Conservation (phyloP, 2,113 vertebrate genomes). For the Empidonax traillii region DNA sequence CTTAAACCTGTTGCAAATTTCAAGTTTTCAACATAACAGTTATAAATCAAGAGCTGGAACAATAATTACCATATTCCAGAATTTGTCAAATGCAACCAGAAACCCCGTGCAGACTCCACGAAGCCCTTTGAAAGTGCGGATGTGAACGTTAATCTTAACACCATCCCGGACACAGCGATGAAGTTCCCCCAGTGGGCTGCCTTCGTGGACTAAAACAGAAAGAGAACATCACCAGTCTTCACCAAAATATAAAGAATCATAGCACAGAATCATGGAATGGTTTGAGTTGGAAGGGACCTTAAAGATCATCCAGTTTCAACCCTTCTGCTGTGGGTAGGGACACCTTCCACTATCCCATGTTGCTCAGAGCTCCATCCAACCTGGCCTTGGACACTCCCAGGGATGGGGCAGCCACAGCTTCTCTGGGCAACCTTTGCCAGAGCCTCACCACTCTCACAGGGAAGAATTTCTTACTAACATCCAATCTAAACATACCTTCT, state of each 20-base stretch:
- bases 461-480: not conserved
- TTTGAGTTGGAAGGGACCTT: not conserved
- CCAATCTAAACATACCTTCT: not conserved
- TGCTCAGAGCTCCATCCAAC: not conserved
- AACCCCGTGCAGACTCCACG: slow-evolving; percentile 95
- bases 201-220: slow-evolving; percentile 83
- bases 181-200: slow-evolving; percentile 91
- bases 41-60: not conserved
- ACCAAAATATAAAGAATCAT: not conserved
- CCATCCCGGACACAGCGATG: slow-evolving; percentile 89
- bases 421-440: not conserved
- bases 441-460: not conserved
- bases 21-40: not conserved
- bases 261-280: not conserved
- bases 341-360: not conserved
- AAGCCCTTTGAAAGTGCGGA: slow-evolving; percentile 95
- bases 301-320: not conserved
- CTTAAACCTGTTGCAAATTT: not conserved
- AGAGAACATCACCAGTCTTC: not conserved
- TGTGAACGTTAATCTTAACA: slow-evolving; percentile 90
- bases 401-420: not conserved
- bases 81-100: slow-evolving; percentile 96
- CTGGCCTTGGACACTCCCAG: not conserved
- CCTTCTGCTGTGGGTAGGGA: not conserved
- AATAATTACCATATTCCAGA: slow-evolving; percentile 95